Base-by-base conservation (phyloP, 2,113 vertebrate species). In the Alectura lathami region DNA sequence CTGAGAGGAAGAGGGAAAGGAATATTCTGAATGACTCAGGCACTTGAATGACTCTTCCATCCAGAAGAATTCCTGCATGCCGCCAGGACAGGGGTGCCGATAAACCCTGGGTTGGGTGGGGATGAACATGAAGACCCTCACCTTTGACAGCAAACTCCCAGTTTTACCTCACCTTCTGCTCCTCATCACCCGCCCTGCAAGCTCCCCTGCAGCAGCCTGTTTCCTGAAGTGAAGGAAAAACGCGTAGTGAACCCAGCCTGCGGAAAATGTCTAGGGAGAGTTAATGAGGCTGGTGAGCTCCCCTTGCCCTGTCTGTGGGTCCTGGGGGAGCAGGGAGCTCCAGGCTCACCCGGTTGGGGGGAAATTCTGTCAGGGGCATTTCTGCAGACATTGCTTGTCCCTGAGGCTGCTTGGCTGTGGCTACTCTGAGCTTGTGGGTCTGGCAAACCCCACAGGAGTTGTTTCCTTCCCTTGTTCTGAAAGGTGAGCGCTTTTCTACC, bases 181-280 rank as follows among this genome's bases (percentile, higher is more conserved):
- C 92, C 56, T 88, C 38, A 34, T 83, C 17, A 3, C 76, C 74
- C 15, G 8, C 62, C 83, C 66, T 51, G 68, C 64, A 29, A 92
- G 57, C 21, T 92, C 22, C 60, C 74, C 92, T 85, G 57, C 50
- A 94, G 68, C 66, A 91, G n/a, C 59, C 38, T 73, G 53, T 88
- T 91, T 74, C 83, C 90, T 96, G 93, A 92, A 76, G 69, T n/a
- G 90, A 53, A 94, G 62, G 92, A 89, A 96, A 74, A 14, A 3
- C 4, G 92, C 68, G 95, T 93, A 94, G 94, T 89, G 85, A 95
- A 56, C 63, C 78, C 43, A 80, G 86, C 32, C 82, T n/a, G 32
- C 79, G 91, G 83, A 93, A 53, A 69, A 64, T 10, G 14, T 42
- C 30, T 23, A 74, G 60, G 77, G 79, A 62, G 13, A 86, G 66